Evolutionary conservation across 92 coral and sea anemone species (phyloP).

Genomic region (Paramuricea clavata): DNA sequence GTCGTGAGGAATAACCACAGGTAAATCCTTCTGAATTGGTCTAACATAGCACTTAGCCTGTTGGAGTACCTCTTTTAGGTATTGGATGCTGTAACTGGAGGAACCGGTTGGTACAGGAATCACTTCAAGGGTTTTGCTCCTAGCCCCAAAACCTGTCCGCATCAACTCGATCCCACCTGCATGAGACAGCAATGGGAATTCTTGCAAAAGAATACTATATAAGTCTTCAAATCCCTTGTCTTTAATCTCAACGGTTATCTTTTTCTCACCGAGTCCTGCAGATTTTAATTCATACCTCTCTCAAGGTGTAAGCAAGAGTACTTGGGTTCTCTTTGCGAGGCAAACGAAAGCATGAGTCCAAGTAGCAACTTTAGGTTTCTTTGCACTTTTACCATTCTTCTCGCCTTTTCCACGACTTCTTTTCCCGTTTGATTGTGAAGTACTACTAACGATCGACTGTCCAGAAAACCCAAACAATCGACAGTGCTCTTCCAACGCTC

Average conservation of each 20-base stretch:
- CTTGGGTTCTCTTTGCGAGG: too few species aligned
- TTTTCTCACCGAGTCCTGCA: conserved; percentile 35
- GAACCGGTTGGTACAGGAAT: conserved; percentile 4
- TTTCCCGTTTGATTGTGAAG: conserved; percentile 16
- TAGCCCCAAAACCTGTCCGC: conserved; percentile 22
- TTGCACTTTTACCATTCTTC: neutral
- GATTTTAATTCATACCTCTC: conserved; percentile 28
- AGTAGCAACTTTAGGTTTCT: conserved; percentile 32
- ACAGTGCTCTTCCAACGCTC: neutral
- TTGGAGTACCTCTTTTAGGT: conserved; percentile 7
- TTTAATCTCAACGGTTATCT: conserved; percentile 13
- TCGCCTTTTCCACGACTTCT: neutral
- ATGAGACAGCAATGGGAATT: conserved; percentile 6
- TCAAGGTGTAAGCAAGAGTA: conserved; percentile 22
- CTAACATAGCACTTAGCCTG: conserved; percentile 24
- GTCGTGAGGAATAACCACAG: neutral
- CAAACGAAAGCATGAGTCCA: conserved; percentile 37
- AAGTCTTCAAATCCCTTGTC: conserved; percentile 18
- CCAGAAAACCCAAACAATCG: conserved; percentile 15
- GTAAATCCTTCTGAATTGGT: conserved; percentile 21
- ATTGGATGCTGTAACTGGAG: conserved; percentile 11
- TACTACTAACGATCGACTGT: conserved; percentile 27
- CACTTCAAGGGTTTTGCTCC: conserved; percentile 21
- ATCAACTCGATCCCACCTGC: conserved; percentile 29
- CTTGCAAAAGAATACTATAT: conserved; percentile 11